Percentiles rank a stretch among this genome's conserved stretches.
Evolutionary conservation across 1,140 invertebrate species (phyloP).

Genomic region (Cheumatopsyche charites): DNA sequence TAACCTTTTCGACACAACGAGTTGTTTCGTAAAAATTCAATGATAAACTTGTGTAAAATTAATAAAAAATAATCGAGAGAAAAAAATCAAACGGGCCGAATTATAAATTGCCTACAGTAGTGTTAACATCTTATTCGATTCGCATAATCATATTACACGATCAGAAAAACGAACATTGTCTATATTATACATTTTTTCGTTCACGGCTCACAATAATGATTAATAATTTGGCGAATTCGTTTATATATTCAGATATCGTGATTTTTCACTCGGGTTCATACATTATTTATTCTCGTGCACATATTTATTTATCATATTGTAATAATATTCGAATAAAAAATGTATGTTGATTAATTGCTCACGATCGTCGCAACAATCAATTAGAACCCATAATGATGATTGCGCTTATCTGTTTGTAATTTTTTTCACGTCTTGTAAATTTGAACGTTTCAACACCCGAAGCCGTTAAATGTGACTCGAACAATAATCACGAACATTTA

Average conservation of each 20-base stretch:
- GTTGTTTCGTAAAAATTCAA: background rate
- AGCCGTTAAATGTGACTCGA: background rate
- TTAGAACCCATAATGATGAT: slow-evolving; percentile 9
- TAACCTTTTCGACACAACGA: background rate
- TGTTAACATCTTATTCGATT: slow-evolving; percentile 23
- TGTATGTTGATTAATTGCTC: slow-evolving; percentile 6
- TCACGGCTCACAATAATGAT: background rate
- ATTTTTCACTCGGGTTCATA: background rate
- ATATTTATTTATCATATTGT: slow-evolving; percentile 17
- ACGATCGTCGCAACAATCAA: slow-evolving; percentile 12
- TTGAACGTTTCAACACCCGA: slow-evolving; percentile 4
- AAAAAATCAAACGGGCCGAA: background rate
- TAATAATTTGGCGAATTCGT: slow-evolving; percentile 4
- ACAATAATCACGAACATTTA: background rate
- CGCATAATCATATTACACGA: slow-evolving; percentile 12
- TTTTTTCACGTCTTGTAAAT: slow-evolving; percentile 1
- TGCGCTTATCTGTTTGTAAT: slow-evolving; percentile 12
- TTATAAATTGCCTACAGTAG: slow-evolving; percentile 28
- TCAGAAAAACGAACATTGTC: slow-evolving; percentile 4
- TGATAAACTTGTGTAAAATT: background rate
- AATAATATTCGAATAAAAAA: slow-evolving; percentile 18
- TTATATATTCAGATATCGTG: slow-evolving; percentile 1
- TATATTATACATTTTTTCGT: too few relatives aligned
- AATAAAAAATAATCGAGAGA: background rate
- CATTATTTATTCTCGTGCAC: slow-evolving; percentile 13